Conservation (phyloP, 2,888 invertebrate genomes). For the Aethes cnicana region DNA sequence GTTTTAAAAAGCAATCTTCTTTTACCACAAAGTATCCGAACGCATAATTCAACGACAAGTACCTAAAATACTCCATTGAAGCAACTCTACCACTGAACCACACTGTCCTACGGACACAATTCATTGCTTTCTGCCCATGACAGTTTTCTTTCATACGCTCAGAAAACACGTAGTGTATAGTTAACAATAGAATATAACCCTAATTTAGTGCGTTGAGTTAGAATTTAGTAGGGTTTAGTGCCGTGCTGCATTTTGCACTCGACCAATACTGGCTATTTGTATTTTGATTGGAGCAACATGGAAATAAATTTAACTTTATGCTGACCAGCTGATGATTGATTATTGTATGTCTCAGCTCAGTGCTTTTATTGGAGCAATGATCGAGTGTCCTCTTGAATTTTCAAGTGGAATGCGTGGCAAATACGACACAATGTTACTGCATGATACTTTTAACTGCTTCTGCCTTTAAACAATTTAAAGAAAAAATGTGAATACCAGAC, state of each 20-base stretch:
- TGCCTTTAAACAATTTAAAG: too few relatives aligned
- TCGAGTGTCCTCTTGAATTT: conserved; percentile 12
- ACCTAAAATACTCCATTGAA: conserved; percentile 7
- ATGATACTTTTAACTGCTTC: too few relatives aligned
- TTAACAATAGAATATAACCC: neutral
- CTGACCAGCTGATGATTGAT: neutral
- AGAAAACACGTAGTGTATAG: conserved; percentile 2
- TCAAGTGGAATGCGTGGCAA: conserved; percentile 14
- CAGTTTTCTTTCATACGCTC: neutral
- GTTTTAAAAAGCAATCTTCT: neutral
- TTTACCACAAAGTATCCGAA: too few relatives aligned
- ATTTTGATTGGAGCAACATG: neutral
- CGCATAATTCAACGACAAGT: conserved; percentile 9
- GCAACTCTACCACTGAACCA: conserved; percentile 7
- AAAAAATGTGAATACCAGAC: too few relatives aligned
- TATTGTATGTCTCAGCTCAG: neutral
- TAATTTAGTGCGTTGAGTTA: neutral
- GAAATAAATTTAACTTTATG: neutral
- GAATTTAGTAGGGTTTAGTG: conserved; percentile 7
- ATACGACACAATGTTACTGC: too few relatives aligned
- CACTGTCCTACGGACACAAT: neutral
- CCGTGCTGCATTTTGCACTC: conserved; percentile 29
- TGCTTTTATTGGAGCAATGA: neutral
- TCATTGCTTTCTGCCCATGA: neutral
- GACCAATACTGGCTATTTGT: neutral